Percentiles rank a stretch among this genome's conserved stretches.
phyloP scores from a whole-genome alignment of 2,888 invertebrate species.

The Pollenia griseotomentosa region DNA sequence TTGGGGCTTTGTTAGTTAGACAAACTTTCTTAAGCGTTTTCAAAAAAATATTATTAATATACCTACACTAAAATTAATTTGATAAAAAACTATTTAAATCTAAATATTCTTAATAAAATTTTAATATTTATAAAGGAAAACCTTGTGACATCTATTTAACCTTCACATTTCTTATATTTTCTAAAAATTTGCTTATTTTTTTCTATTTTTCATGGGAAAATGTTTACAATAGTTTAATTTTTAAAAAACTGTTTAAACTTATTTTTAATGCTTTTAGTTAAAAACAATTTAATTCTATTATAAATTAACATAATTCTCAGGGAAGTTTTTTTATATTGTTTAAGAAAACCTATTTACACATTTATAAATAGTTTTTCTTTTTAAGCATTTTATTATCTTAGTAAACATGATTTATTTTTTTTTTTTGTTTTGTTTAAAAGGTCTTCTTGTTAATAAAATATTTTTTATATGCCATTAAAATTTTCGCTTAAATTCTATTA shows the following conservation, averaged over 20 bases:
- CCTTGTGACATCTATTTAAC: too few species aligned
- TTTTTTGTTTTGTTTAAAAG: neutral
- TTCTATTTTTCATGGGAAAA: too few species aligned
- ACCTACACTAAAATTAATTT: too few species aligned
- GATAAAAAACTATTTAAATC: too few species aligned
- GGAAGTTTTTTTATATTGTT: neutral
- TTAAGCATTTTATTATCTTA: neutral
- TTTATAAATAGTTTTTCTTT: neutral
- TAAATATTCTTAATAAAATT: too few species aligned
- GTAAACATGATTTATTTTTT: neutral
- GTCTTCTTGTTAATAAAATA: neutral
- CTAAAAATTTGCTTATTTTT: too few species aligned
- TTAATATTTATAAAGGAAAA: too few species aligned
- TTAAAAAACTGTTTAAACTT: neutral
- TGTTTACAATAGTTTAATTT: too few species aligned
- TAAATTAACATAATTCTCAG: constrained; percentile 21
- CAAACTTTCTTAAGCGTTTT: too few species aligned
- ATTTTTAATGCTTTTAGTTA: neutral
- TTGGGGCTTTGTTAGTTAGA: too few species aligned
- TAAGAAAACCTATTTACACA: neutral
- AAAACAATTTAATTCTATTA: constrained; percentile 4
- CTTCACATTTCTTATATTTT: too few species aligned
- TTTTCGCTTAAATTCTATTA: neutral
- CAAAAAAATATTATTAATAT: too few species aligned
- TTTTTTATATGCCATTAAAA: neutral